Conservation (phyloP, 2,797 vertebrate species). For the Enteromius argenteus region DNA sequence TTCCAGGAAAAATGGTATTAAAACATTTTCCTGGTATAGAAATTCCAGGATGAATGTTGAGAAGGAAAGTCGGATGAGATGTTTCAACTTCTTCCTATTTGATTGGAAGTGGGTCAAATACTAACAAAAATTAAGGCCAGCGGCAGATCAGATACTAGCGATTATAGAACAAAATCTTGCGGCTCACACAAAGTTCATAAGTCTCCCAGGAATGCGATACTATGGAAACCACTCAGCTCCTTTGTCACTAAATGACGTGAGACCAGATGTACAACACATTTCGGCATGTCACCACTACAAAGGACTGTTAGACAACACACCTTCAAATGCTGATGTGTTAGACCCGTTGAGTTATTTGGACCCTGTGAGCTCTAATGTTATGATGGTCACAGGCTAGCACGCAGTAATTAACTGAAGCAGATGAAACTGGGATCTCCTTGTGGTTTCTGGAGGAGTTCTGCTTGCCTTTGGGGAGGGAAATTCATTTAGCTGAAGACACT, state of each 20-base stretch:
- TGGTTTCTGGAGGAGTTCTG: slow-evolving; percentile 62
- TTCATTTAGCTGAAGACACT: slow-evolving; percentile 62
- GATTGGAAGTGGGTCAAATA: slow-evolving; percentile 49
- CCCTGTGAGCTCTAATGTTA: slow-evolving; percentile 26
- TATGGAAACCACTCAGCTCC: slow-evolving; percentile 56
- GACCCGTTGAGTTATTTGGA: slow-evolving; percentile 33
- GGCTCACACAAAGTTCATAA: slow-evolving; percentile 56
- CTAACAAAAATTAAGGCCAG: slow-evolving; percentile 45
- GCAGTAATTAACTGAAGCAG: neutral
- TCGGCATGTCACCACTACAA: slow-evolving; percentile 53
- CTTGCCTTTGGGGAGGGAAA: slow-evolving; percentile 63
- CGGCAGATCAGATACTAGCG: slow-evolving; percentile 47
- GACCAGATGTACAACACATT: slow-evolving; percentile 59
- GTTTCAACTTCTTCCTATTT: neutral
- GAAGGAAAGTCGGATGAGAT: neutral
- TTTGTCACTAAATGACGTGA: slow-evolving; percentile 60
- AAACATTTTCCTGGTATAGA: neutral
- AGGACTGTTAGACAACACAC: slow-evolving; percentile 50
- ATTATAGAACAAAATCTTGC: slow-evolving; percentile 45
- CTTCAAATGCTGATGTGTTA: slow-evolving; percentile 45
- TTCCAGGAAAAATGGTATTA: neutral
- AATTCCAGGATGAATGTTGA: slow-evolving; percentile 1
- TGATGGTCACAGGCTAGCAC: slow-evolving; percentile 37
- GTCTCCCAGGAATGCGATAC: slow-evolving; percentile 63
- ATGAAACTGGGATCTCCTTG: slow-evolving; percentile 46